phyloP scores from a whole-genome alignment of 2,888 invertebrate species.

The Mellilla xanthometata region DNA sequence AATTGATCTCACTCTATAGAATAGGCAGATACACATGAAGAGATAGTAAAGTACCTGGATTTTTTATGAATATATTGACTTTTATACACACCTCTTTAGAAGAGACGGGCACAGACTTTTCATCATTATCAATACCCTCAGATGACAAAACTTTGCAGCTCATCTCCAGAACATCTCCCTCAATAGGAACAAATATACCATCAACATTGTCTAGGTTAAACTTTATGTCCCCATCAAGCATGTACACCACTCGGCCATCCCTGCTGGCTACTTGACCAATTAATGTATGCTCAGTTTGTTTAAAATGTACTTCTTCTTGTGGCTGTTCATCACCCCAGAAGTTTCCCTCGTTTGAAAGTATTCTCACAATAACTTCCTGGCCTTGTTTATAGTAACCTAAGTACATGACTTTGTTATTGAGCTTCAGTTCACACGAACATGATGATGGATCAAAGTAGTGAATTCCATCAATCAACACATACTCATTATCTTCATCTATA shows the following conservation, averaged over 20 bases:
- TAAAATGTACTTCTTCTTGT: constrained; percentile 51
- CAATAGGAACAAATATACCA: constrained; percentile 85
- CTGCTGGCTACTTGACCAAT: constrained; percentile 59
- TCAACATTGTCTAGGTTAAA: constrained; percentile 84
- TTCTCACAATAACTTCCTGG: constrained; percentile 78
- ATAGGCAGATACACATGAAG: too few relatives aligned
- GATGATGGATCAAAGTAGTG: constrained; percentile 75
- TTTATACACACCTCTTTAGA: constrained; percentile 8
- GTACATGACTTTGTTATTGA: constrained; percentile 82
- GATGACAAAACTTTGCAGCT: constrained; percentile 75
- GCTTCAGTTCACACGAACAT: constrained; percentile 54
- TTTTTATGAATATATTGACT: too few relatives aligned
- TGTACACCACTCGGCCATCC: constrained; percentile 57
- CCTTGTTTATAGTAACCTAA: constrained; percentile 74
- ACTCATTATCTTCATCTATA: constrained; percentile 51
- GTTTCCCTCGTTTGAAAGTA: constrained; percentile 77
- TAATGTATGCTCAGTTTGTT: constrained; percentile 60
- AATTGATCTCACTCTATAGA: too few relatives aligned
- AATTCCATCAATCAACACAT: constrained; percentile 83
- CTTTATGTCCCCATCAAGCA: constrained; percentile 80
- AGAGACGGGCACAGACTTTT: constrained; percentile 15
- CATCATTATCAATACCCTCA: constrained; percentile 57
- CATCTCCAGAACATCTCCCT: constrained; percentile 87
- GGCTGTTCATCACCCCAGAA: constrained; percentile 71
- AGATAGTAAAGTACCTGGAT: too few relatives aligned